Conservation (phyloP, 2,797 vertebrate species). For the Balearica regulorum region DNA sequence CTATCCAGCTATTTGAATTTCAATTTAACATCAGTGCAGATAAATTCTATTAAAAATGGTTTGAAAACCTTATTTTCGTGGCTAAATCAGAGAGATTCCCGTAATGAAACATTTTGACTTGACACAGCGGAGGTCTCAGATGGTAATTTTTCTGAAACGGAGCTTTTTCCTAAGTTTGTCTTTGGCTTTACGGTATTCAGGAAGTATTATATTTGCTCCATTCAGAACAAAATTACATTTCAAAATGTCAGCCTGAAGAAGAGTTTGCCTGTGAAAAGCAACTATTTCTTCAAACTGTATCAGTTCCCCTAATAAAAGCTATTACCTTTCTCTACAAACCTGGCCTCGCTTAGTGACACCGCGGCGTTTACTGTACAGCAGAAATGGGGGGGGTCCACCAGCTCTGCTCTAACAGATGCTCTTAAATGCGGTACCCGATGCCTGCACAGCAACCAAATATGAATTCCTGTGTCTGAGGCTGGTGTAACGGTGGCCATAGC, state of each 20-base stretch:
- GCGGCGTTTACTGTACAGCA: not conserved
- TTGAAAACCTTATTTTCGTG: not conserved
- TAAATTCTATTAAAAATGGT: conserved; percentile 3
- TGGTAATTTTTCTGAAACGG: not conserved
- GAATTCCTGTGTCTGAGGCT: not conserved
- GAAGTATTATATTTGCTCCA: conserved; percentile 1
- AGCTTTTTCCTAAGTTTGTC: not conserved
- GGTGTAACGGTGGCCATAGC: not conserved
- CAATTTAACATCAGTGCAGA: not conserved
- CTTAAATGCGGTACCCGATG: not conserved
- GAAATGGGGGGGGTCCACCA: not conserved
- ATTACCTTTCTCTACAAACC: not conserved
- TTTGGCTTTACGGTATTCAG: not conserved
- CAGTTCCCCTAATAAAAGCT: not conserved
- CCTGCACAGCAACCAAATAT: not conserved
- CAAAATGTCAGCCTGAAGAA: conserved; percentile 49
- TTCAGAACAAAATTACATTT: conserved; percentile 37
- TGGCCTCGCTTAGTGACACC: not conserved
- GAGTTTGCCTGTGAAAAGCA: conserved; percentile 31
- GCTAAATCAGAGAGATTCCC: not conserved
- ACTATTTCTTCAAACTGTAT: conserved; percentile 6
- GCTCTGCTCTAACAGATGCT: not conserved
- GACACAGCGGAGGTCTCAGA: not conserved
- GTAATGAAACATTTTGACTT: not conserved
- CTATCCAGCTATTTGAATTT: not conserved